These are phyloP conservation scores for Psococerastis gibbosa DNA, from an alignment of 2,888 invertebrate species.

Conservation along the genomic window DNA sequence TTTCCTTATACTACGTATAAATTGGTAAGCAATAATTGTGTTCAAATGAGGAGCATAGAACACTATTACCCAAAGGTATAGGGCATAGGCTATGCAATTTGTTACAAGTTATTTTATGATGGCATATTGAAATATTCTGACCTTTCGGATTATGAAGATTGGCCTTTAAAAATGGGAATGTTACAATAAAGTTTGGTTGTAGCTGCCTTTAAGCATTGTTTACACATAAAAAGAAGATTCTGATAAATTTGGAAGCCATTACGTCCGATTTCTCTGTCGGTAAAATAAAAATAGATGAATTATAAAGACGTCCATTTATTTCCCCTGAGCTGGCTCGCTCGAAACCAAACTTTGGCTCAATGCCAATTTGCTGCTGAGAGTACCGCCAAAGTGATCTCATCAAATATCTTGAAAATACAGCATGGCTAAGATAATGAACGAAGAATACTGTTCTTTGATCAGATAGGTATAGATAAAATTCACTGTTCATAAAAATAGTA, in stretches of 20 bases:
- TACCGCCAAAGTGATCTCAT: neutral
- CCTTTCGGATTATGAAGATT: too few species aligned
- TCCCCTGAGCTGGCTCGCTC: neutral
- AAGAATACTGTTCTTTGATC: neutral
- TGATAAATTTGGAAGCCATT: slow-evolving; percentile 9
- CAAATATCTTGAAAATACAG: neutral
- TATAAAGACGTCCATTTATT: neutral
- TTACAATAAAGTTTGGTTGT: too few species aligned
- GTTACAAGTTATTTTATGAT: too few species aligned
- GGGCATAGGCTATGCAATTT: too few species aligned
- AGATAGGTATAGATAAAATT: neutral
- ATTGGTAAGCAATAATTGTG: too few species aligned
- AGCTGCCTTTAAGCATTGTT: too few species aligned
- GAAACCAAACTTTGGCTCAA: neutral
- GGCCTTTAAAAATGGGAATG: too few species aligned
- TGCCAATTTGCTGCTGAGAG: neutral
- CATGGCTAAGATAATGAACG: neutral
- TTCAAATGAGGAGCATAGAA: too few species aligned
- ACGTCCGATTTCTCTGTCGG: neutral
- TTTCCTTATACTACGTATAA: too few species aligned
- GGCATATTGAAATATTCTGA: too few species aligned
- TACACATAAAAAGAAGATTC: slow-evolving; percentile 3
- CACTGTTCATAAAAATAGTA: neutral
- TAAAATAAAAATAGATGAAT: slow-evolving; percentile 10
- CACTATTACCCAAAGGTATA: too few species aligned